phyloP scores from a whole-genome alignment of 2,888 invertebrate genomes.

The Netelia inedita region DNA sequence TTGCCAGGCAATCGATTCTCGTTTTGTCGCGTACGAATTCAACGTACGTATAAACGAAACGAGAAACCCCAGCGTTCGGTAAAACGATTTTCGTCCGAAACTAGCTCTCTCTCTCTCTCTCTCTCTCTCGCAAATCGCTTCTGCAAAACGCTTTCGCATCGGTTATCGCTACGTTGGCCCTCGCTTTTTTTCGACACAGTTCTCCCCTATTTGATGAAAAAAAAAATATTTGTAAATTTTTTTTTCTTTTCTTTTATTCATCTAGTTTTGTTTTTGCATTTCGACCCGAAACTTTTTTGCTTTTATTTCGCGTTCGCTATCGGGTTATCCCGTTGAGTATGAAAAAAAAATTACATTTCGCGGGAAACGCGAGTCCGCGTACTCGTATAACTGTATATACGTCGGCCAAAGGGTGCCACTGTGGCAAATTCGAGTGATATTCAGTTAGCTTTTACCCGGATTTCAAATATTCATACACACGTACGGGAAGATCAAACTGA shows the following conservation, averaged over 20 bases:
- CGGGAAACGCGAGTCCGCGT: not conserved
- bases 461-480: constrained; percentile 11
- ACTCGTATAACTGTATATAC: not conserved
- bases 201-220: not conserved
- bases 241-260: not conserved
- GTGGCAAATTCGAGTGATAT: not conserved
- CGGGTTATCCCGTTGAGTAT: constrained; percentile 7
- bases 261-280: constrained; percentile 6
- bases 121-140: no score
- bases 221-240: constrained; percentile 13
- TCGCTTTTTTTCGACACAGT: constrained; percentile 19
- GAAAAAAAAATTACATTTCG: constrained; percentile 7
- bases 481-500: not conserved
- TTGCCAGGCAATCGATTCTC: constrained; percentile 44
- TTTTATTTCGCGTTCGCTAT: constrained; percentile 21
- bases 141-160: constrained; percentile 52
- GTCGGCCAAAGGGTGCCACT: not conserved
- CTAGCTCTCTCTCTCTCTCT: constrained; percentile 26
- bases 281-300: constrained; percentile 5
- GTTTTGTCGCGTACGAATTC: not conserved
- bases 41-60: constrained; percentile 8
- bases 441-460: not conserved
- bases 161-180: constrained; percentile 40
- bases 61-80: constrained; percentile 5
- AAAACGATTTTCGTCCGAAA: constrained; percentile 1